phyloP scores from a whole-genome alignment of 2,797 vertebrate genomes.

The Tangara arthus region DNA sequence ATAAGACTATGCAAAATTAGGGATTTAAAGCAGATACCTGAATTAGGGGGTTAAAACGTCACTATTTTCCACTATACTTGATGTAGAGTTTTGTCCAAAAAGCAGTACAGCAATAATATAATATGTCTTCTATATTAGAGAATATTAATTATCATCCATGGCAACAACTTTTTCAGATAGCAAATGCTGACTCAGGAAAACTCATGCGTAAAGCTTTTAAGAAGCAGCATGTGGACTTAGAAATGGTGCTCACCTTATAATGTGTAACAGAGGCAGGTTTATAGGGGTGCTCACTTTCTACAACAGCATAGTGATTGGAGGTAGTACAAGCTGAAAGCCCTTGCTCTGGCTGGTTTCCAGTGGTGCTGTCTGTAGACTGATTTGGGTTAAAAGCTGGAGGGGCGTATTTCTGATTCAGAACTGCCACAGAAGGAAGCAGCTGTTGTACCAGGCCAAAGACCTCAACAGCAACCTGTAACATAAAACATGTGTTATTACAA shows the following conservation, averaged over 20 bases:
- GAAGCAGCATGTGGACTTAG: fast-evolving
- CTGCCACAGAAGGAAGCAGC: constrained; percentile 92
- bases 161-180: not conserved
- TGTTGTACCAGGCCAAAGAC: constrained; percentile 97
- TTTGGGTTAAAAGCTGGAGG: constrained; percentile 98
- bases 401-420: constrained; percentile 97
- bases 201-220: not conserved
- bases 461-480: constrained; percentile 91
- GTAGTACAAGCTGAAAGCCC: constrained; percentile 96
- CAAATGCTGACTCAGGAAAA: not conserved
- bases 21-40: not conserved
- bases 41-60: not conserved
- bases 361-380: constrained; percentile 99
- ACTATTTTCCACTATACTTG: not conserved
- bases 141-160: fast-evolving
- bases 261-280: constrained; percentile 94
- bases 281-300: constrained; percentile 97
- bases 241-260: constrained; percentile 83
- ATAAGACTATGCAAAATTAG: not conserved
- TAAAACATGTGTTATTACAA: not conserved
- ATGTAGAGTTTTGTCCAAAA: not conserved
- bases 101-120: not conserved
- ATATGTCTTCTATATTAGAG: not conserved
- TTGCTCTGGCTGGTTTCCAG: constrained; percentile 96
- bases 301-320: constrained; percentile 93